These are phyloP conservation scores for Montipora cactus DNA, from an alignment of 64 coral and sea anemone species.

Conservation along the genomic window DNA sequence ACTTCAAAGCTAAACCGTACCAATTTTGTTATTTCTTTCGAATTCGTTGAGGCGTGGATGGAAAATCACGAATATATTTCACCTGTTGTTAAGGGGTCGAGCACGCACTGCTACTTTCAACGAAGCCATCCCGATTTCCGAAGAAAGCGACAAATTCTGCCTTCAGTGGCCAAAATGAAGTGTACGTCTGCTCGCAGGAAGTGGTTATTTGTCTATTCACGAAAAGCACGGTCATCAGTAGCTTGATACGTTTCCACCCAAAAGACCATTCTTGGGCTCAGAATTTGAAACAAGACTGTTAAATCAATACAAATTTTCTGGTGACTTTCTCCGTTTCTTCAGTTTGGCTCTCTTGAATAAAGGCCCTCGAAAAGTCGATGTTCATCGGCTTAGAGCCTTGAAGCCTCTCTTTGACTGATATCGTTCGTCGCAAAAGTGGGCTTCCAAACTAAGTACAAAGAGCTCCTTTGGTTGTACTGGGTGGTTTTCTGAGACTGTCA, in stretches of 20 bases:
- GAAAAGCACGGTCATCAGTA: neutral
- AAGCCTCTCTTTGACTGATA: no score
- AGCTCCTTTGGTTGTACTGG: neutral
- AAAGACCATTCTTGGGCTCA: neutral
- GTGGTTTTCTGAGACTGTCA: neutral
- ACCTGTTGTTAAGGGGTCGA: slow-evolving; percentile 77
- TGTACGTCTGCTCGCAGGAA: neutral
- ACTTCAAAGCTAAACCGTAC: neutral
- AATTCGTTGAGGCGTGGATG: neutral
- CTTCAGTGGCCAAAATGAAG: neutral
- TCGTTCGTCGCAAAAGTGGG: neutral
- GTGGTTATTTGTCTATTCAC: neutral
- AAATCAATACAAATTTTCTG: neutral
- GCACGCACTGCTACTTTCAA: slow-evolving; percentile 70
- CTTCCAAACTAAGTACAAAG: neutral
- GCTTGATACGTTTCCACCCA: neutral
- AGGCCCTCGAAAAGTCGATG: no score
- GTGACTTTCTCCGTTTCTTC: neutral
- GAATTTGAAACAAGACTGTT: neutral
- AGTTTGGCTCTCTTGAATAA: neutral
- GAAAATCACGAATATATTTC: neutral
- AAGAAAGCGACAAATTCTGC: neutral
- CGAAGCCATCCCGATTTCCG: slow-evolving; percentile 43
- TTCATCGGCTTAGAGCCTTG: no score
- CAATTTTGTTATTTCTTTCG: neutral